A percentile compares a stretch with the other conserved stretches of the same genome.
Conservation (phyloP, 2,888 invertebrate species). For the Pristionchus maxplancki region DNA sequence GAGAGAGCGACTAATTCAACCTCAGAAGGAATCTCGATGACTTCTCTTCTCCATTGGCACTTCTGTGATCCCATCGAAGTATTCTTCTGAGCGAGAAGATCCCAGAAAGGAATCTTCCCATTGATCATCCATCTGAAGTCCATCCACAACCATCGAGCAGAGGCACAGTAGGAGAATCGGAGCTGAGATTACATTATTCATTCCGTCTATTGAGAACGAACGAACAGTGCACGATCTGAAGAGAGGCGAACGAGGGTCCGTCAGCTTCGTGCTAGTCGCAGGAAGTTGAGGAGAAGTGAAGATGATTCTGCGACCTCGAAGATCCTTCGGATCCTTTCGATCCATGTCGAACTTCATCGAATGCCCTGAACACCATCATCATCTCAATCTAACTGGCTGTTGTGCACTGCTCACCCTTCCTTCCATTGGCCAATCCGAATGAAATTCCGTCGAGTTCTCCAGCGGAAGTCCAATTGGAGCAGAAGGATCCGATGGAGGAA, state of each 20-base stretch:
- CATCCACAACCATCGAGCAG: not conserved
- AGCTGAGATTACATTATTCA: not conserved
- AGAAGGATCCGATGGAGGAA: not conserved
- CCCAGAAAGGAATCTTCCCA: not conserved
- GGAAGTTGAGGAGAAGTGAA: constrained; percentile 38
- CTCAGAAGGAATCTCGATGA: not conserved
- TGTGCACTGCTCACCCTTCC: not conserved
- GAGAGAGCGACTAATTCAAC: not conserved
- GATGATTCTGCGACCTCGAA: not conserved
- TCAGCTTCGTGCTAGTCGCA: not conserved
- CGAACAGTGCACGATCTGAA: not conserved
- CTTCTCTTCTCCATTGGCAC: constrained; percentile 22
- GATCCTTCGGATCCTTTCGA: not conserved
- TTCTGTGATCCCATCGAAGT: not conserved
- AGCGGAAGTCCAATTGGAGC: not conserved
- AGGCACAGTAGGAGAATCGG: constrained; percentile 42
- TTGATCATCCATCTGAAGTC: not conserved
- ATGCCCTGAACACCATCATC: not conserved
- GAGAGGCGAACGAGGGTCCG: not conserved
- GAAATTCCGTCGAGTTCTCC: not conserved
- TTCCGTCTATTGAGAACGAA: not conserved
- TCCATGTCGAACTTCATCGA: not conserved
- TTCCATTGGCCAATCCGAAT: not conserved
- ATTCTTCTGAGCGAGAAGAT: not conserved
- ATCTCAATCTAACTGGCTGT: not conserved